These are phyloP conservation scores for Bombus affinis DNA, from an alignment of 1,140 invertebrate species.

Conservation along the genomic window DNA sequence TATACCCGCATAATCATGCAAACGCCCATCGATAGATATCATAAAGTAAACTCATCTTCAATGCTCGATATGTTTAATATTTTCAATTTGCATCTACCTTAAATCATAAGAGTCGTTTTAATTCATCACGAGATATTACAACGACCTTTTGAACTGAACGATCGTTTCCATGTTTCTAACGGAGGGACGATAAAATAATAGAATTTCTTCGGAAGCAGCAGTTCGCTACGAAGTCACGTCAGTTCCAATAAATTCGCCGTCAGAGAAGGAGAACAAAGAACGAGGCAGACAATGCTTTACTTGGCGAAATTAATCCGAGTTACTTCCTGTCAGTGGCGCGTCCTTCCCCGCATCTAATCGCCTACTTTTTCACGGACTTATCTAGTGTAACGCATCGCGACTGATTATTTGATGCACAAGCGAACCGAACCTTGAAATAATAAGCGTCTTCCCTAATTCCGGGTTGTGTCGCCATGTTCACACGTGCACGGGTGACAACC, in stretches of 20 bases:
- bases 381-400: slow-evolving; percentile 69
- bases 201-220: not conserved
- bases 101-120: no score
- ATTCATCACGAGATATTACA: no score
- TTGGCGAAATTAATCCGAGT: slow-evolving; percentile 55
- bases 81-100: no score
- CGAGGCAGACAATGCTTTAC: slow-evolving; percentile 51
- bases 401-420: slow-evolving; percentile 71
- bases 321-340: slow-evolving; percentile 53
- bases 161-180: not conserved
- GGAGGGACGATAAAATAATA: not conserved
- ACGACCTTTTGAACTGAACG: no score
- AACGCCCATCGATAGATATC: no score
- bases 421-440: slow-evolving; percentile 77
- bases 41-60: no score
- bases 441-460: slow-evolving; percentile 74
- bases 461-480: slow-evolving; percentile 70
- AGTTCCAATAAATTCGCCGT: slow-evolving; percentile 18
- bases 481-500: slow-evolving; percentile 68
- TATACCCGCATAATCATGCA: no score
- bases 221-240: not conserved
- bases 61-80: no score
- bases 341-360: slow-evolving; percentile 39
- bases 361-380: slow-evolving; percentile 70
- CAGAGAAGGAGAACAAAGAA: slow-evolving; percentile 59